Base-by-base conservation (phyloP, 2,113 vertebrate species). In the Eclectus roratus region DNA sequence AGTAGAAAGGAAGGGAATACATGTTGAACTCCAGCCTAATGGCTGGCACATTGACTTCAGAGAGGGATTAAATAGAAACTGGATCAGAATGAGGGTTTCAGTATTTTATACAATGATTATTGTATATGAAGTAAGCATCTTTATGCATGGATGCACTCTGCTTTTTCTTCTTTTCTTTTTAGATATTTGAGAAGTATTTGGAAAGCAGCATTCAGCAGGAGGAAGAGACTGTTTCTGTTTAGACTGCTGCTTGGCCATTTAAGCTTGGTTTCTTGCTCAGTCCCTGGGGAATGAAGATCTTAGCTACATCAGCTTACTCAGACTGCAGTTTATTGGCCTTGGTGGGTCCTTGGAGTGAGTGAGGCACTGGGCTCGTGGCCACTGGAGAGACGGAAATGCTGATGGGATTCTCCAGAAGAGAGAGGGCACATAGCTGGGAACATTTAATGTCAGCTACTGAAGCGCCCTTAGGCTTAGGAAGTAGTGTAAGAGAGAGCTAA, bases 351-450 rank as follows among this genome's bases (percentile, higher is more conserved):
- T 89, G 72, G 24, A 52, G 23, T 50, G 53, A 53, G 64, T 53
- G 18, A 41, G 47, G 31, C 56, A 9, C 14, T 47, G 87, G 35
- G 8, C 7, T 85, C 0, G 0, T 43, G 41, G 37, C 19, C 9
- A 11, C n/a, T 69, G 53, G 53, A 46, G 47, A 80, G 56, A 19
- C 33, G 31, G 64, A 83, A 76, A 23, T 4, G 2, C 13, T 89
- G 28, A 8, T 58, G 43, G 12, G 18, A 18, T 19, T 85, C 63
- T 74, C 13, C 31, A 66, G 70, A 69, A 61, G 44, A n/a, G n/a
- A 11, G 24, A 3, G 29, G 6, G 12, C 1, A 0, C 0, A 0
- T 71, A 66, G 11, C 23, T 82, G 49, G 24, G 44, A 78, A 31
- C 55, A 37, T 20, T 61, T 91, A 27, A n/a, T 19, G 10, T 61